phyloP scores from a whole-genome alignment of 2,888 invertebrate species.

The Euzetes globulus region DNA sequence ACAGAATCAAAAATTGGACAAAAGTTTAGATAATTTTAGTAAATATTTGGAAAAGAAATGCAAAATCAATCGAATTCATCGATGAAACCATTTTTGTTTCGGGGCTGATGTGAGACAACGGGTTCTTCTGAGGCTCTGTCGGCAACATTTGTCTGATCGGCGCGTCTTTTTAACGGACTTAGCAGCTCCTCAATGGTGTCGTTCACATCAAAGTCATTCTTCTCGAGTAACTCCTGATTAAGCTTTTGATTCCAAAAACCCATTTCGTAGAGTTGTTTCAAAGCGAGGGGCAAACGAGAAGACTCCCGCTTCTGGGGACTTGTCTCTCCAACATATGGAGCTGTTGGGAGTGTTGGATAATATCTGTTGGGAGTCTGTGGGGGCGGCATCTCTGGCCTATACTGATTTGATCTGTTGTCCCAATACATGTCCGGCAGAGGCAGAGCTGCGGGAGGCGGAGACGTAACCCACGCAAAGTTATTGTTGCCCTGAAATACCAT shows the following conservation, averaged over 20 bases:
- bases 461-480: constrained; percentile 11
- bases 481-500: neutral
- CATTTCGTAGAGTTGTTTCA: constrained; percentile 40
- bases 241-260: constrained; percentile 39
- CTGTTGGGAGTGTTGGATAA: too few species aligned
- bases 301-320: neutral
- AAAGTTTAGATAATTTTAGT: too few species aligned
- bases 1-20: too few species aligned
- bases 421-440: neutral
- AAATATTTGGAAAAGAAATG: neutral
- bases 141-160: neutral
- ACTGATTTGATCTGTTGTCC: neutral
- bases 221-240: constrained; percentile 38
- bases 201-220: constrained; percentile 39
- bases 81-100: neutral
- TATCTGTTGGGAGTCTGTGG: too few species aligned
- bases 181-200: constrained; percentile 39
- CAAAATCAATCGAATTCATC: constrained; percentile 19
- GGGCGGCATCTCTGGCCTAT: neutral
- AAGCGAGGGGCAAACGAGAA: constrained; percentile 15
- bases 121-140: neutral
- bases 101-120: constrained; percentile 15
- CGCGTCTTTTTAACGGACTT: neutral
- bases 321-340: too few species aligned
- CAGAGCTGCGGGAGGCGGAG: neutral